Evolutionary conservation across 2,797 vertebrate genomes (phyloP).

Genomic region (Halcyon chelicuti): DNA sequence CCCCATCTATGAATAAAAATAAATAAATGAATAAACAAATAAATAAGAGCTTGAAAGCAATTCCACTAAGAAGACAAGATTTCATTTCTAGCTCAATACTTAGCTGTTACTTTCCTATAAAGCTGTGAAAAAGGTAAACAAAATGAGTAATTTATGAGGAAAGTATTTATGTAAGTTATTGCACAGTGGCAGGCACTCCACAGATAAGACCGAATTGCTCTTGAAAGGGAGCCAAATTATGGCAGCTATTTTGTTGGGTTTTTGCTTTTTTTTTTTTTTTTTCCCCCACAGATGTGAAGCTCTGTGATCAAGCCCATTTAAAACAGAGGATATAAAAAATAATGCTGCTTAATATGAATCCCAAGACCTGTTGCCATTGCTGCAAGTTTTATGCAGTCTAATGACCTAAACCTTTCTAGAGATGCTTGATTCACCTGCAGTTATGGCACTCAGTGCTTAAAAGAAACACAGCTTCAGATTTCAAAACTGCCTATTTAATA

Average conservation of each 20-base stretch:
- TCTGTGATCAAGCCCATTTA: neutral
- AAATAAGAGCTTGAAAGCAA: neutral
- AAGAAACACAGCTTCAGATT: neutral
- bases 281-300: neutral
- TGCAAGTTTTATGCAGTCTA: neutral
- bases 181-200: neutral
- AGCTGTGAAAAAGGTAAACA: neutral
- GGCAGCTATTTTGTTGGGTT: neutral
- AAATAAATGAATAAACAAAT: neutral
- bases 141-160: neutral
- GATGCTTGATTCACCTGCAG: neutral
- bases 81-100: neutral
- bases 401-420: neutral
- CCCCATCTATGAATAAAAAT: conserved; percentile 82
- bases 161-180: neutral
- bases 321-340: neutral
- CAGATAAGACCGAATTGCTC: neutral
- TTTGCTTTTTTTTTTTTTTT: neutral
- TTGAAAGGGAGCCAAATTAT: neutral
- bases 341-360: neutral
- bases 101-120: neutral
- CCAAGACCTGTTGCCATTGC: neutral
- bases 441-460: fast-evolving
- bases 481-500: neutral
- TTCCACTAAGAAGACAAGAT: neutral